Conservation (phyloP, 2,797 vertebrate genomes). For the Sparidentex hasta region DNA sequence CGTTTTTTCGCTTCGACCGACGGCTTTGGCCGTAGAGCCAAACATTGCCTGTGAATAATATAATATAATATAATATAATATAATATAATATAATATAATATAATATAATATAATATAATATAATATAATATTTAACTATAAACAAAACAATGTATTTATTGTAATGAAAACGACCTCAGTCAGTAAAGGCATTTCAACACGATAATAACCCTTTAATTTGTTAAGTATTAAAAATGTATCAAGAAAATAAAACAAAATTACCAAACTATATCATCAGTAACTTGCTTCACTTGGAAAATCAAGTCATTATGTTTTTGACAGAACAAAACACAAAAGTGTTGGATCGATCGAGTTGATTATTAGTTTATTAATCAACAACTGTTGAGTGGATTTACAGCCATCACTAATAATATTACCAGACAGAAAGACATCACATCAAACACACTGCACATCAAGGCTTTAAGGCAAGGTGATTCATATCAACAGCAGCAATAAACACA, state of each 20-base stretch:
- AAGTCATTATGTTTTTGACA: not conserved
- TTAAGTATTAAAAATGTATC: not conserved
- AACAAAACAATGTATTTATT: not conserved
- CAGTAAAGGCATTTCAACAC: not conserved
- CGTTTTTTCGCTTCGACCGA: not conserved
- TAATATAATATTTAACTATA: not conserved
- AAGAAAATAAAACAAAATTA: not conserved
- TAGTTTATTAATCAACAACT: slow-evolving; percentile 52
- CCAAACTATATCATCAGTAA: not conserved
- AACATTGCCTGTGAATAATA: no score
- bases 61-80: not conserved
- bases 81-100: not conserved
- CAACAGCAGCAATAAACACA: slow-evolving; percentile 54
- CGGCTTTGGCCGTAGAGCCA: no score
- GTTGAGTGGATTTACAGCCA: not conserved
- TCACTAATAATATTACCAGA: slow-evolving; percentile 15
- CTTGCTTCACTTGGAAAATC: not conserved
- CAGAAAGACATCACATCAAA: slow-evolving; percentile 22
- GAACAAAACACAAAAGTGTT: not conserved
- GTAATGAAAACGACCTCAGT: not conserved
- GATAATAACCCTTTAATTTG: not conserved
- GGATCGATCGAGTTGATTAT: not conserved
- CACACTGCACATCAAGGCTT: slow-evolving; percentile 24
- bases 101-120: not conserved
- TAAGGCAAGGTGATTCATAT: slow-evolving; percentile 26